phyloP scores from a whole-genome alignment of 1,140 invertebrate species.

The Thaumatotibia leucotreta region DNA sequence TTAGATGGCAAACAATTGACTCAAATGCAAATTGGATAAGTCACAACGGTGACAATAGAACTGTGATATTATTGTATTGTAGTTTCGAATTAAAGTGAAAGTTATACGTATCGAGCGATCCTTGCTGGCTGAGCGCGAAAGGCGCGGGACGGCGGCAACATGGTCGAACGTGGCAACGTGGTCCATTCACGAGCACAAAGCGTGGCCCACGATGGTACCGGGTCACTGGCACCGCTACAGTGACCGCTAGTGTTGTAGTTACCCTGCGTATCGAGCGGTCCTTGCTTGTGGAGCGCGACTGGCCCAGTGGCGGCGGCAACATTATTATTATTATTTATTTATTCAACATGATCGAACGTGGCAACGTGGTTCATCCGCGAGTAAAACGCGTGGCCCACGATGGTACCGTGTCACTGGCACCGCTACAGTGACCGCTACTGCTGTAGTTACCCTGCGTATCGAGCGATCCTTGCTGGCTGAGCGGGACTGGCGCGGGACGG shows the following conservation, averaged over 20 bases:
- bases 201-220: no score
- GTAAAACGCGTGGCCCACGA: no score
- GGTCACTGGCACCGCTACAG: background rate
- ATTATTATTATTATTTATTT: no score
- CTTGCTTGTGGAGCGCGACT: conserved; percentile 52
- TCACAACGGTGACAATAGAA: background rate
- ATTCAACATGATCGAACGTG: no score
- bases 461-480: no score
- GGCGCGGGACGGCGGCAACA: no score
- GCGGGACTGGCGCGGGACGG: no score
- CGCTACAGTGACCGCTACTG: background rate
- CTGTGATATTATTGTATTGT: background rate
- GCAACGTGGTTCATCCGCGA: no score
- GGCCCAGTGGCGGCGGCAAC: no score
- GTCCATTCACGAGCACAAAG: no score
- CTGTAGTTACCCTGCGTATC: conserved; percentile 64
- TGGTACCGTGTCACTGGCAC: background rate
- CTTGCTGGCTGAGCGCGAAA: no score
- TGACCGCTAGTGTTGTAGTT: conserved; percentile 46
- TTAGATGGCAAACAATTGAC: background rate
- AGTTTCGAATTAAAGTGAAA: background rate
- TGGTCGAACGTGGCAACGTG: no score
- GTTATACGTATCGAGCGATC: background rate
- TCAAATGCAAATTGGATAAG: background rate
- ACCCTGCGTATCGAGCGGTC: conserved; percentile 49